Evolutionary conservation across 2,797 vertebrate genomes (phyloP).

Genomic region (Phoxinus dragarum): DNA sequence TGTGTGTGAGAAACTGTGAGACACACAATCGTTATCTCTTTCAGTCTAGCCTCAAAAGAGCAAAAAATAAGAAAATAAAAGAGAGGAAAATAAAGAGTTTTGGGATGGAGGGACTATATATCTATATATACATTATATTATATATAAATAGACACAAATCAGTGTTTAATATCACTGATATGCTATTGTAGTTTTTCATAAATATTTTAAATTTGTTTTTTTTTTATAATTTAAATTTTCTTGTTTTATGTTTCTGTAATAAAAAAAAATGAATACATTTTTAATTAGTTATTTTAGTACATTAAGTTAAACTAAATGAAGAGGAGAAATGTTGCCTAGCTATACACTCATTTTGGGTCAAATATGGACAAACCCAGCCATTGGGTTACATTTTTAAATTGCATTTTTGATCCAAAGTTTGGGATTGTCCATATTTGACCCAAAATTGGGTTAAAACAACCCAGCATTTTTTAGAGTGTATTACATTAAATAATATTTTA

Average conservation of each 20-base stretch:
- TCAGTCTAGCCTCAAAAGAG: constrained; percentile 66
- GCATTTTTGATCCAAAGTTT: no score
- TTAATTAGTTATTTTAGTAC: neutral
- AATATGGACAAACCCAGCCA: no score
- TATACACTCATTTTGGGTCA: no score
- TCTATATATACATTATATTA: no score
- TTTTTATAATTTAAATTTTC: no score
- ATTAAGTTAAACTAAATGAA: neutral
- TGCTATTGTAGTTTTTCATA: neutral
- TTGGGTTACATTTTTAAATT: no score
- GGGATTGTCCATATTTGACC: no score
- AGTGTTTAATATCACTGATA: neutral
- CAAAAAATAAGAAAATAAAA: constrained; percentile 11
- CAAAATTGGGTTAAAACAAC: no score
- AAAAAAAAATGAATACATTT: no score
- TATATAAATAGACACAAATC: neutral
- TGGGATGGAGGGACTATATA: constrained; percentile 26
- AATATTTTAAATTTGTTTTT: neutral
- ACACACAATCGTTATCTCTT: constrained; percentile 83
- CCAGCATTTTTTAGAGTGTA: no score
- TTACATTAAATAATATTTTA: no score
- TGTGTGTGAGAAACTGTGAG: constrained; percentile 66
- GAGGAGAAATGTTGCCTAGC: neutral
- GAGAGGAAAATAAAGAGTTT: constrained; percentile 9
- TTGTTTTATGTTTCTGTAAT: neutral